Base-by-base conservation (phyloP, 2,888 invertebrate species). In the Nysson spinosus region DNA sequence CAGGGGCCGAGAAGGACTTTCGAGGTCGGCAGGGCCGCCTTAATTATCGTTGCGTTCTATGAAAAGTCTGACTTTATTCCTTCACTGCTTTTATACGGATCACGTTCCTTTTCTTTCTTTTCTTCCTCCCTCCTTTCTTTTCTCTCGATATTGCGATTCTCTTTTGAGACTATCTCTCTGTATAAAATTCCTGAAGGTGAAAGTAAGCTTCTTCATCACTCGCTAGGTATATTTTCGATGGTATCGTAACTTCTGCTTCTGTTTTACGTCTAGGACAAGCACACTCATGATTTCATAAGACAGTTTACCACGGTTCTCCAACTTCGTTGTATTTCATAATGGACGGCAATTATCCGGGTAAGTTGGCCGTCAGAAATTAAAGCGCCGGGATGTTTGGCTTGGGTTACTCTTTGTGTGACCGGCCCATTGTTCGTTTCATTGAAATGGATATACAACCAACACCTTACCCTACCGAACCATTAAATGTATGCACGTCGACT, bases 1-100 rank as follows among this genome's bases (percentile, higher is more conserved):
- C 83, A 83, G 72, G 77, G 82, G 83, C 83, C 81, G 78, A 83
- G 76, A 77, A 84, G 76, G 76, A 81, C 81, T 83, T 84, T 78
- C 74, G 79, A 80, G 83, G 82, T 83, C 78, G 78, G 73, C 81
- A 78, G 81, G 77, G 78, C 77, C 73, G 83, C 75, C 80, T 80
- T 81, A 80, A 83, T 83, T 83, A 78, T 81, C 72, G 65, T 72
- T 63, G 62, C 71, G 66, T 77, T 71, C 62, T 60, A 51, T 49
- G 44, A 62, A 78, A 78, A 73, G 62, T 72, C 77, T 55, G 50
- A 65, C 51, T 69, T 67, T 54, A 51, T 58, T 56, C 43, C 56
- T 52, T 55, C 49, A 51, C 67, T 55, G 46, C 49, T 62, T 42
- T 50, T 44, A n/a, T n/a, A n/a, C 46, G 43, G 52, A 54, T 54